phyloP scores from a whole-genome alignment of 2,113 vertebrate species.

The Hystrix brachyura region DNA sequence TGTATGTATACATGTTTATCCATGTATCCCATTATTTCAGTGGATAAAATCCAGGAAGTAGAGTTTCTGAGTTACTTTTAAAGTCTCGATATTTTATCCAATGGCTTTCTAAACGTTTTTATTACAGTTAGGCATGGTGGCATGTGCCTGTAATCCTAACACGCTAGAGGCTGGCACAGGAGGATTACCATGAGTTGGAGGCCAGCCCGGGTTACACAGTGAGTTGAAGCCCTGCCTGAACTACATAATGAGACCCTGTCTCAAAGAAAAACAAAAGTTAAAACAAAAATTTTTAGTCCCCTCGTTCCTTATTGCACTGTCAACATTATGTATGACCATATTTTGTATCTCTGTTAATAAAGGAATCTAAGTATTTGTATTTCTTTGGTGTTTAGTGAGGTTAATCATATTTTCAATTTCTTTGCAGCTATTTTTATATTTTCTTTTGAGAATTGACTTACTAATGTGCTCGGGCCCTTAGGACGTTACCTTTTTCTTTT shows the following conservation, averaged over 20 bases:
- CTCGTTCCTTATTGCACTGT: not conserved
- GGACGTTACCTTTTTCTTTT: not conserved
- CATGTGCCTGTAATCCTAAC: not conserved
- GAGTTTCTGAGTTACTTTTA: slow-evolving; percentile 19
- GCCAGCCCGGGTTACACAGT: not conserved
- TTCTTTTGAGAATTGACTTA: slow-evolving; percentile 35
- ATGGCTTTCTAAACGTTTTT: not conserved
- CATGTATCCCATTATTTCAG: not conserved
- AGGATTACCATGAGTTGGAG: not conserved
- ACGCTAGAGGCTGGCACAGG: not conserved
- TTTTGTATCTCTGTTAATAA: not conserved
- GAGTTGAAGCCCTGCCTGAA: too few species aligned
- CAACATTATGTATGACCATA: not conserved
- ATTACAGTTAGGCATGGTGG: not conserved
- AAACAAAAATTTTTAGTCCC: not conserved
- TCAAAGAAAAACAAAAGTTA: not conserved
- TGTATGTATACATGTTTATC: not conserved
- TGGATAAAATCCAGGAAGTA: not conserved
- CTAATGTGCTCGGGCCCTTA: not conserved
- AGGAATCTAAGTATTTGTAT: not conserved
- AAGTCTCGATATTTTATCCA: slow-evolving; percentile 31
- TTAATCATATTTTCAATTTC: not conserved
- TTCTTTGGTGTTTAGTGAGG: slow-evolving; percentile 18
- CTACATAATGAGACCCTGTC: not conserved
- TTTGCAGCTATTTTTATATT: not conserved